Evolutionary conservation across 1,140 invertebrate genomes (phyloP).

Genomic region (Nasonia longicornis): DNA sequence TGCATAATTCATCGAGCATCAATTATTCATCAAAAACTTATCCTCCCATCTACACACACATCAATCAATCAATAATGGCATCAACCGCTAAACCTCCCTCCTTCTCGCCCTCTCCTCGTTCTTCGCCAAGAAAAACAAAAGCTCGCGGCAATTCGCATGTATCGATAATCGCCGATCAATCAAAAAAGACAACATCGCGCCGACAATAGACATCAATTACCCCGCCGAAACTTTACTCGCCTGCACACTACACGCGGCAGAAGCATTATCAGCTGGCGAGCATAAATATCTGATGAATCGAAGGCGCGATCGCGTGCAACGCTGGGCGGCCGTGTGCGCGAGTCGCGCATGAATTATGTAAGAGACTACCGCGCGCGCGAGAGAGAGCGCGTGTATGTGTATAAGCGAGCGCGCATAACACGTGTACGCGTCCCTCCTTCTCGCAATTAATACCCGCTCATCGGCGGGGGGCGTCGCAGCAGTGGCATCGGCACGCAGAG

Average conservation of each 20-base stretch:
- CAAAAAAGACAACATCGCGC: not conserved
- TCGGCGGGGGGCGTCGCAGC: not conserved
- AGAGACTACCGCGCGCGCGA: not conserved
- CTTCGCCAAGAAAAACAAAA: constrained; percentile 2
- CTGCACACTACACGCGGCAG: too few relatives aligned
- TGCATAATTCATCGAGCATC: not conserved
- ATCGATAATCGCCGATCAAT: not conserved
- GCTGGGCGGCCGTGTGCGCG: not conserved
- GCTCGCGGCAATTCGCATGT: not conserved
- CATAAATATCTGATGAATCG: constrained; percentile 36
- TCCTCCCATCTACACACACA: not conserved
- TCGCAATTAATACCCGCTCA: constrained; percentile 13
- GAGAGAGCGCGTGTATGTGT: not conserved
- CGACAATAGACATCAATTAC: not conserved
- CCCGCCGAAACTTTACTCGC: too few relatives aligned
- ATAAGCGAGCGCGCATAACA: not conserved
- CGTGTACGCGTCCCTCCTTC: not conserved
- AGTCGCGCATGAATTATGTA: constrained; percentile 36
- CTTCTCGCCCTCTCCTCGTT: too few relatives aligned
- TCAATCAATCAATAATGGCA: not conserved
- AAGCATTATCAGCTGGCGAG: not conserved
- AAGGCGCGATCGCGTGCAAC: not conserved
- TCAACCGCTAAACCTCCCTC: not conserved
- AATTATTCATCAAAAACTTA: not conserved
- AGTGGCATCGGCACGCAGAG: not conserved